A percentile compares a stretch with the other conserved stretches of the same genome.
These are phyloP conservation scores for Glaucomys volans DNA, from an alignment of 2,113 vertebrate species.

Conservation along the genomic window DNA sequence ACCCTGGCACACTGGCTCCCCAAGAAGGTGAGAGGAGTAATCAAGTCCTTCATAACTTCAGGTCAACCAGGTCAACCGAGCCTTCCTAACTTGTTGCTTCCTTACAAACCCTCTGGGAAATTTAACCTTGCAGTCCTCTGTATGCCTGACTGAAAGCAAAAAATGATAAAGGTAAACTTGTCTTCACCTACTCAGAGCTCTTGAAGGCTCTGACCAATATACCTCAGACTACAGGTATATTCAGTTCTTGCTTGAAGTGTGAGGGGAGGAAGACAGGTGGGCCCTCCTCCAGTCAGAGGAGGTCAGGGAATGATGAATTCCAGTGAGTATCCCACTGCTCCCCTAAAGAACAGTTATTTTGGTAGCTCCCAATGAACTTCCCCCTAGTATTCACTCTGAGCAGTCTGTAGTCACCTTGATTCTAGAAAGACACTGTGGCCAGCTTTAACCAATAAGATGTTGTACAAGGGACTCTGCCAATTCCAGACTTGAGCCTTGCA, in stretches of 20 bases:
- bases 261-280: neutral
- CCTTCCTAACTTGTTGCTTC: neutral
- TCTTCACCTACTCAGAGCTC: neutral
- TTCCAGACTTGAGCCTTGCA: neutral
- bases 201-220: neutral
- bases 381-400: neutral
- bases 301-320: neutral
- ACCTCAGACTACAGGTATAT: neutral
- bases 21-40: neutral
- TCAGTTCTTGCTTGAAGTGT: neutral
- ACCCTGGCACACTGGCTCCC: fast-evolving
- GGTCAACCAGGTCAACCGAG: neutral
- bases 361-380: neutral
- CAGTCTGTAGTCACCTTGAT: neutral
- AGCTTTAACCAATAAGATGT: neutral
- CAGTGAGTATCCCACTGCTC: neutral
- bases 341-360: neutral
- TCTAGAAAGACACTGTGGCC: neutral
- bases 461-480: neutral
- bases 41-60: neutral
- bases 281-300: too few relatives aligned
- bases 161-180: neutral
- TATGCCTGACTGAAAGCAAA: neutral
- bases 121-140: neutral
- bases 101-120: neutral